Evolutionary conservation across 1,140 invertebrate genomes (phyloP).

Genomic region (Drosophila ananassae): DNA sequence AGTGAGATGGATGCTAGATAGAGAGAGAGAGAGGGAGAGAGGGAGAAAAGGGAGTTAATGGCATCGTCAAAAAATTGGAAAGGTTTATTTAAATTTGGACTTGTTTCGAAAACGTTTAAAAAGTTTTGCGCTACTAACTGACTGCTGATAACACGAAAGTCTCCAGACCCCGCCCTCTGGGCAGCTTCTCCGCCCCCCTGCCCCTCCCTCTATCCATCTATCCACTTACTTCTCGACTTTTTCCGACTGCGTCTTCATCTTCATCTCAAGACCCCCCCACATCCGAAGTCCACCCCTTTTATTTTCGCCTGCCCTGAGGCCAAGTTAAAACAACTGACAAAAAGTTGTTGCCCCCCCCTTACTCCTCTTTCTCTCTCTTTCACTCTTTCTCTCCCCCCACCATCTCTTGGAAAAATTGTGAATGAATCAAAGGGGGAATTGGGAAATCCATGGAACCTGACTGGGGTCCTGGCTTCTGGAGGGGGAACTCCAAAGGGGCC

Average conservation of each 20-base stretch:
- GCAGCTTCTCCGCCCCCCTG: background rate
- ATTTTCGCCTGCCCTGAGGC: constrained; percentile 34
- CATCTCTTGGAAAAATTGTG: constrained; percentile 12
- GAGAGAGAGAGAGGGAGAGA: background rate
- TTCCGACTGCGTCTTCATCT: background rate
- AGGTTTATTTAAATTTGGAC: constrained; percentile 82
- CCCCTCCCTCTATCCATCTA: background rate
- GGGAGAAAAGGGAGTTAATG: constrained; percentile 22
- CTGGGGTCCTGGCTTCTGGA: background rate
- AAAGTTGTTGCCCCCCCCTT: constrained; percentile 60
- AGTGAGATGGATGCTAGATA: background rate
- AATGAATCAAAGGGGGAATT: constrained; percentile 37
- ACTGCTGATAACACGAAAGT: constrained; percentile 78
- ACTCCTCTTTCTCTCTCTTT: too few relatives aligned
- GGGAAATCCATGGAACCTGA: constrained; percentile 12
- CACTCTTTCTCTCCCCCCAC: too few relatives aligned
- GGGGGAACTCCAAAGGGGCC: background rate
- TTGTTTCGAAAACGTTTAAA: constrained; percentile 82
- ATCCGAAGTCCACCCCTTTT: constrained; percentile 15
- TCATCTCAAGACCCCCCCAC: background rate
- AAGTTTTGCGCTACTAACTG: constrained; percentile 79
- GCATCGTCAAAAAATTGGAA: constrained; percentile 75
- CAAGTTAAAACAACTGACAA: constrained; percentile 76
- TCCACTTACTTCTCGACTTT: constrained; percentile 21
- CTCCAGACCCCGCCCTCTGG: constrained; percentile 6